Evolutionary conservation across 1,140 invertebrate species (phyloP), one percentile per base, ranked within the genome.

Genomic region (Zaprionus taronus): DNA sequence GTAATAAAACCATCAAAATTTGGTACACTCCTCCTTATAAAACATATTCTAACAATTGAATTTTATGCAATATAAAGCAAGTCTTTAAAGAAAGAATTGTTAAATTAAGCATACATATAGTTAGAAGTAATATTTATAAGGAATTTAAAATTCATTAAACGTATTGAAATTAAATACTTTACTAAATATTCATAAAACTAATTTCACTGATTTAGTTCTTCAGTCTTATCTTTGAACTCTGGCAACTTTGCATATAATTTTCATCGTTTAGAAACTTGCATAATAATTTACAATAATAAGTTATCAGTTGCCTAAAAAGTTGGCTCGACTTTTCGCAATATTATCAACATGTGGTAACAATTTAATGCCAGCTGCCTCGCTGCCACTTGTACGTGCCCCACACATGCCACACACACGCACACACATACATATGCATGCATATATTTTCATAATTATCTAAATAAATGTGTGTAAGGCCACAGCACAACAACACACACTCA

Each of bases 391-490:
- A 73, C 64, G 78, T 77, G 71, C 72, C 65, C 74, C 20, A 71
- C 71, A 72, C 56, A 51, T 69, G 62, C 47, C 65, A 49, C 72
- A 75, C 47, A 55, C 66, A 74, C 14, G 74, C 53, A 65, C 26
- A 24, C 47, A 36, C 55, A 34, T 31, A 64, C 44, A 57, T 65
- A 38, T 51, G 31, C 31, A 58, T 79, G 73, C 80, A 82, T 83
- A 79, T 83, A 83, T 83, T 79, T 83, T 83, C 80, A 83, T 83
- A 83, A 83, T 83, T 83, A 83, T 83, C 81, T 79, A 83, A 83
- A 83, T 83, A 83, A 83, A 83, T 83, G 81, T 83, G 77, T 83
- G 77, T 66, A 66, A 75, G 80, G 75, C 79, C 71, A 78, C 64
- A 76, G 55, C 72, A 63, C 31, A 65, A 31, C 31, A 31, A 31